A percentile compares a stretch with the other conserved stretches of the same genome.
Conservation (phyloP, 2,113 vertebrate species). For the Falcunculus frontatus region DNA sequence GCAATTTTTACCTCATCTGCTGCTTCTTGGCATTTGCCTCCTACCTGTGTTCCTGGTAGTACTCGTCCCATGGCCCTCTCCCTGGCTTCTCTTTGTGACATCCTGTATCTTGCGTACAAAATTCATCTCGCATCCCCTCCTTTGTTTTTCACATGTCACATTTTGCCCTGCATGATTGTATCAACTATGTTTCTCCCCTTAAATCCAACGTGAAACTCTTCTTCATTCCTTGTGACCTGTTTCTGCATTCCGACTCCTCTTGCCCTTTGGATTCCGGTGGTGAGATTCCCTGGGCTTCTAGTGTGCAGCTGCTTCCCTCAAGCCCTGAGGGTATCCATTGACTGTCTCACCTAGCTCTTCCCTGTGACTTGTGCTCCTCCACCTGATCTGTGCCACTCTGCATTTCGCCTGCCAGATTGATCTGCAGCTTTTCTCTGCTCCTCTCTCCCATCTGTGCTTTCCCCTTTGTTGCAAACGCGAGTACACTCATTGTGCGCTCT, state of each 20-base stretch:
- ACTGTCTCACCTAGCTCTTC: not conserved
- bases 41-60: not conserved
- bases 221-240: fast-evolving
- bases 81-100: not conserved
- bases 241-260: not conserved
- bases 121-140: fast-evolving
- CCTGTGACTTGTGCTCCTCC: not conserved
- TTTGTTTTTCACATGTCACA: fast-evolving
- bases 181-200: not conserved
- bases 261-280: not conserved
- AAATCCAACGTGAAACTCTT: not conserved
- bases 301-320: not conserved
- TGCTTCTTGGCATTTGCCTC: not conserved
- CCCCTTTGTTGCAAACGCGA: not conserved
- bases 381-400: not conserved
- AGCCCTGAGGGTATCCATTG: not conserved
- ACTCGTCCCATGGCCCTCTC: not conserved
- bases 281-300: not conserved
- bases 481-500: not conserved
- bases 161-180: not conserved
- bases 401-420: not conserved
- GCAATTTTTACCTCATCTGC: not conserved
- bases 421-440: not conserved
- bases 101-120: not conserved
- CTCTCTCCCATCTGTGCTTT: not conserved